phyloP scores from a whole-genome alignment of 2,888 invertebrate genomes.

The Eurytoma californica region DNA sequence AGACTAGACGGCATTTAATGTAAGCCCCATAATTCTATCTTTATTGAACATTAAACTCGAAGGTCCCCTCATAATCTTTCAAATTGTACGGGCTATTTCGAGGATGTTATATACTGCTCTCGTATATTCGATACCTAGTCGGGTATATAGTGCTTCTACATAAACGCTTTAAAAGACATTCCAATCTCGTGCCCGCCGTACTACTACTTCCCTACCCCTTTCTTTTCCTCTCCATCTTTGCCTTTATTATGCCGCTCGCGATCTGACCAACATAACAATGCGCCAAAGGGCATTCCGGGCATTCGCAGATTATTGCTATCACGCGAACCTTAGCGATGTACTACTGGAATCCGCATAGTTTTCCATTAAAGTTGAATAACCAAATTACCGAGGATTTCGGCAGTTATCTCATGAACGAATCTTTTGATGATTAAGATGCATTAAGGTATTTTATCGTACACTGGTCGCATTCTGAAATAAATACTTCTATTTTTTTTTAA shows the following conservation, averaged over 20 bases:
- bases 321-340: slow-evolving; percentile 9
- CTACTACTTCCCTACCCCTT: not conserved
- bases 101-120: not conserved
- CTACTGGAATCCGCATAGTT: slow-evolving; percentile 15
- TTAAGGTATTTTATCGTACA: no score
- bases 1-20: not conserved
- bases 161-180: slow-evolving; percentile 26
- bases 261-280: slow-evolving; percentile 24
- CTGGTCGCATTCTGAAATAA: no score
- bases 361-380: slow-evolving; percentile 5
- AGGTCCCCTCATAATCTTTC: slow-evolving; percentile 8
- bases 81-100: slow-evolving; percentile 17
- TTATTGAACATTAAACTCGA: not conserved
- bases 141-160: slow-evolving; percentile 9
- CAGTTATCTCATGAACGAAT: not conserved
- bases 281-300: slow-evolving; percentile 27
- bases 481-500: no score
- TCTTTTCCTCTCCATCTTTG: slow-evolving; percentile 11
- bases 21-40: not conserved
- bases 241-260: slow-evolving; percentile 25
- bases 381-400: not conserved
- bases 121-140: slow-evolving; percentile 23
- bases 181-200: not conserved
- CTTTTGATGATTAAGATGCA: not conserved
- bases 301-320: slow-evolving; percentile 26